phyloP scores from a whole-genome alignment of 2,113 vertebrate genomes.

The Gnathonemus echidnorhynchus region DNA sequence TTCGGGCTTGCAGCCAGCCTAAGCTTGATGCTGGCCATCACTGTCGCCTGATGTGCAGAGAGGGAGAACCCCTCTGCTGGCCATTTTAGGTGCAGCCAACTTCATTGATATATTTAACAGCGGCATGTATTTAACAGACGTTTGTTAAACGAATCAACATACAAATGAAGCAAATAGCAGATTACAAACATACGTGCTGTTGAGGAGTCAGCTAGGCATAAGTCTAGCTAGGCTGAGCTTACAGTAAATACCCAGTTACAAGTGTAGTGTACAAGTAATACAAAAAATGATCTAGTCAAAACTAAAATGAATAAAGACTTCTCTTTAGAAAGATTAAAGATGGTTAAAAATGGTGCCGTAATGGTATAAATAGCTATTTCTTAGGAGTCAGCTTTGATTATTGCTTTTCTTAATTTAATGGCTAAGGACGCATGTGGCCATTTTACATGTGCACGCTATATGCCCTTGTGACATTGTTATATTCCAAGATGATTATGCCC shows the following conservation, averaged over 20 bases:
- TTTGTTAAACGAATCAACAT: neutral
- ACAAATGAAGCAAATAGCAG: neutral
- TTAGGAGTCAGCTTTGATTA: neutral
- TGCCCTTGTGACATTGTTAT: neutral
- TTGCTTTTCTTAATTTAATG: neutral
- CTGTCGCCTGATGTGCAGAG: neutral
- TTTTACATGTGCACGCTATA: neutral
- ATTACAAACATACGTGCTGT: neutral
- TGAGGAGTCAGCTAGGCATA: neutral
- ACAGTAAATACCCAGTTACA: neutral
- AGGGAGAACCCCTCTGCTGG: neutral
- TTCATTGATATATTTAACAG: neutral
- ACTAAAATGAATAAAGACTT: neutral
- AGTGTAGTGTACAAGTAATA: neutral
- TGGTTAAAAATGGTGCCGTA: neutral
- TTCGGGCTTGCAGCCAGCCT: neutral
- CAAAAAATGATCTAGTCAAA: neutral
- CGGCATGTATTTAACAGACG: neutral
- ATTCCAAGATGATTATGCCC: neutral
- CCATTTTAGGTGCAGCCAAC: neutral
- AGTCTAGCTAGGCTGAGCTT: neutral
- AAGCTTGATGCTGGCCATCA: neutral
- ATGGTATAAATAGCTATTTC: neutral
- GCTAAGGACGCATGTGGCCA: neutral
- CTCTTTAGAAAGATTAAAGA: neutral